Base-by-base conservation (phyloP, 2,113 vertebrate species). In the Zosterops hypoxanthus region DNA sequence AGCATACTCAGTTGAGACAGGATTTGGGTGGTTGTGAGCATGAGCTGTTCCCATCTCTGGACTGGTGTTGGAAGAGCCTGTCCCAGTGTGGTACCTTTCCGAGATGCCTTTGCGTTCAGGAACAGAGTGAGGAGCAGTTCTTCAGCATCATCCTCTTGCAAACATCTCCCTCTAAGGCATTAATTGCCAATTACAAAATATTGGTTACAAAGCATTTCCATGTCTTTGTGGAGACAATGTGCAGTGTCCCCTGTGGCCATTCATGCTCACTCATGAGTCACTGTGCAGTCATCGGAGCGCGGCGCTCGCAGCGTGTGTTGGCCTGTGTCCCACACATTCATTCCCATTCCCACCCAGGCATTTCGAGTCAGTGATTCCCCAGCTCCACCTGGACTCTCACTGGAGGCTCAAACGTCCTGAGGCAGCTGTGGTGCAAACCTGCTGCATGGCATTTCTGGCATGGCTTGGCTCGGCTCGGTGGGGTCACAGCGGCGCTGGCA, bases 381-480 rank as follows among this genome's bases (percentile, higher is more conserved):
- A 89, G 63, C 93, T 92, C 94, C 94, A 39, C 80, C 78, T 65
- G 57, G 72, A 65, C 82, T 95, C 88, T 93, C 76, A 56, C 42
- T 93, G 12, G 50, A 25, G 33, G 5, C 76, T 82, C 2, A 1
- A 33, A 78, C 84, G 86, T 64, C 66, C 46, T 7, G 2, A 22
- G 36, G 81, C 80, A 64, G 91, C 83, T 25, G 29, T 44, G 86
- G 16, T 55, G 34, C 60, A 9, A 31, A 5, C 34, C 60, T 89
- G 72, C 66, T 61, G 95, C 93, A 85, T 87, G 93, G 42, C 75
- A 11, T 44, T 53, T 34, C 11, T 52, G 70, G 42, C 88, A 79
- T 88, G 95, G 95, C 95, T 75, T 79, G 57, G 83, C 82, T 73
- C 13, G 2, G 89, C 55, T 91, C 0, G 1, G 64, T 1, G 7